A percentile compares a stretch with the other conserved stretches of the same genome.
These are phyloP conservation scores for Trachops cirrhosus DNA, from an alignment of 2,797 vertebrate species.

Conservation along the genomic window DNA sequence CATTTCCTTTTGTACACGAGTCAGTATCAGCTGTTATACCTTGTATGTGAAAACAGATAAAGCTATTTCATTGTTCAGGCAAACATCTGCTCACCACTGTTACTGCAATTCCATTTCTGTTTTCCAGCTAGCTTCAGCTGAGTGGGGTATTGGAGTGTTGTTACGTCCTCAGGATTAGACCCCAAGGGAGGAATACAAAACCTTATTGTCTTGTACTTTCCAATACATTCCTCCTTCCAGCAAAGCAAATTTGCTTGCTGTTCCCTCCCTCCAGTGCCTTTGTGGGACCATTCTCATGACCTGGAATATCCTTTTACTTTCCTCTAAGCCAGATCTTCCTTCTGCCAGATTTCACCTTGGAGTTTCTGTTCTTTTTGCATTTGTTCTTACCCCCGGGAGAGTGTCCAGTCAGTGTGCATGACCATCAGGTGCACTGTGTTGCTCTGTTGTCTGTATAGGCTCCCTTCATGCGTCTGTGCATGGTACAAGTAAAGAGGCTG, in stretches of 20 bases:
- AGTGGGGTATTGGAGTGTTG: constrained; percentile 26
- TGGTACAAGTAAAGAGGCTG: not conserved
- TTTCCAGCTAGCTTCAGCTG: not conserved
- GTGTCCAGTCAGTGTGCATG: not conserved
- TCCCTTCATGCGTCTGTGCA: not conserved
- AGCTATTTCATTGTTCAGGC: not conserved
- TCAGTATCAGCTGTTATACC: constrained; percentile 1
- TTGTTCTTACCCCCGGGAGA: not conserved
- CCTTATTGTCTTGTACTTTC: not conserved
- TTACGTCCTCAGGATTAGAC: constrained; percentile 32
- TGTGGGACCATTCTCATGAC: constrained; percentile 24
- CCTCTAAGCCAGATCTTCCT: not conserved
- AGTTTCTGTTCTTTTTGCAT: not conserved
- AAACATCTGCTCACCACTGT: constrained; percentile 5
- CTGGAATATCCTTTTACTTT: constrained; percentile 22
- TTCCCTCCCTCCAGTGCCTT: not conserved
- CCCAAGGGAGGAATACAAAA: constrained; percentile 1
- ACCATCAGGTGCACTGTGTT: not conserved
- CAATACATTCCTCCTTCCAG: not conserved
- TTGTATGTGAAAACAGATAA: not conserved
- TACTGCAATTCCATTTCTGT: not conserved
- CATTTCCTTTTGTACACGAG: constrained; percentile 3
- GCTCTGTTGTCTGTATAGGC: not conserved
- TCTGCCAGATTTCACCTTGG: not conserved
- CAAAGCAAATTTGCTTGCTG: not conserved